Evolutionary conservation across 1,140 invertebrate genomes (phyloP).

Genomic region (Agrilus planipennis): DNA sequence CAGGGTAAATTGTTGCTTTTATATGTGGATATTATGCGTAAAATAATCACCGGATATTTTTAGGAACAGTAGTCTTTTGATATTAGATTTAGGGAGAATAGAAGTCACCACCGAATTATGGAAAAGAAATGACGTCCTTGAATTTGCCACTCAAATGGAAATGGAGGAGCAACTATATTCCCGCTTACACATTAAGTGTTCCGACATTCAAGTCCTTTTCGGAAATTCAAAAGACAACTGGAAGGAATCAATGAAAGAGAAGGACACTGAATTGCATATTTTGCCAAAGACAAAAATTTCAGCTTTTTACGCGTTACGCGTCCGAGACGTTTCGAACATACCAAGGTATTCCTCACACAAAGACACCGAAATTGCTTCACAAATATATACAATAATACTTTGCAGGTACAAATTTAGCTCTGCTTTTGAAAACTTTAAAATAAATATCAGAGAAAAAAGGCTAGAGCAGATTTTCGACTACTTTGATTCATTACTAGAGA

Average conservation of each 20-base stretch:
- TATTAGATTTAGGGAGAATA: constrained; percentile 61
- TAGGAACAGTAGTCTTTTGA: constrained; percentile 52
- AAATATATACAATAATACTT: no score
- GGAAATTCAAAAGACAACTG: constrained; percentile 59
- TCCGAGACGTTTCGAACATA: constrained; percentile 51
- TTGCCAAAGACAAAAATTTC: constrained; percentile 45
- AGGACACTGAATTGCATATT: constrained; percentile 65
- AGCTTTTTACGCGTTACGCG: constrained; percentile 20
- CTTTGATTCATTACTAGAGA: no score
- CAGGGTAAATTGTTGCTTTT: no score
- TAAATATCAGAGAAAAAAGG: no score
- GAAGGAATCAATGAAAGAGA: constrained; percentile 54
- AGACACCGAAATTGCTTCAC: constrained; percentile 68
- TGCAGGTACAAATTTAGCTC: no score
- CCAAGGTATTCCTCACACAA: constrained; percentile 55
- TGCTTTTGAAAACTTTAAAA: no score
- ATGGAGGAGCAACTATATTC: constrained; percentile 72
- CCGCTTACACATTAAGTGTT: constrained; percentile 48
- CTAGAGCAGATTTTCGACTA: no score
- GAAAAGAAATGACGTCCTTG: constrained; percentile 49
- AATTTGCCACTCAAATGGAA: constrained; percentile 72
- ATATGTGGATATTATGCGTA: background rate
- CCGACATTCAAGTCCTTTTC: constrained; percentile 53
- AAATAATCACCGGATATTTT: constrained; percentile 10
- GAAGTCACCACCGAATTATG: constrained; percentile 64